Evolutionary conservation across 2,797 vertebrate genomes (phyloP), one percentile per base, ranked within the genome.

Genomic region (Phyllotis vaccarum): DNA sequence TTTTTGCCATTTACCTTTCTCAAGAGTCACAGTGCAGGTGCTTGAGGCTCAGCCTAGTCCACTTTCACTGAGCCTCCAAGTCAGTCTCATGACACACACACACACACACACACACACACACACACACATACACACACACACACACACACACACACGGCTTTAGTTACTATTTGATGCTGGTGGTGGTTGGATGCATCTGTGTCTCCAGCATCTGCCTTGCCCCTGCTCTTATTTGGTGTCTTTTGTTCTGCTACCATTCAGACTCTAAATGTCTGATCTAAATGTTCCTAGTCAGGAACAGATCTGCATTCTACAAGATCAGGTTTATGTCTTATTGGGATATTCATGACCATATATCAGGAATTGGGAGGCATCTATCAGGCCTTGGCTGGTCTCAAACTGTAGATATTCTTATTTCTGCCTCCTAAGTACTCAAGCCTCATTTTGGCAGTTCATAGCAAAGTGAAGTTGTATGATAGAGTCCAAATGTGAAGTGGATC

Each of bases 51-150:
- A 49, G 37, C 34, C 8, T 31, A 0, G 34, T 31, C 46, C 24
- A 2, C n/a, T 87, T 5, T 72, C 8, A 1, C 12, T 1, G 0
- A 62, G 13, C 24, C 14, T 19, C 54, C 0, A 10, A 37, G 52
- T 68, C 49, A 49, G 9, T 37, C 54, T 58, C 29, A 0, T 2
- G 58, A n/a, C n/a, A n/a, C n/a, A n/a, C n/a, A n/a, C n/a, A n/a
- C n/a, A n/a, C n/a, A n/a, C n/a, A n/a, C n/a, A n/a, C n/a, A n/a
- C n/a, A n/a, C n/a, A n/a, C n/a, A n/a, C n/a, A n/a, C n/a, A n/a
- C n/a, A n/a, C n/a, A n/a, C n/a, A n/a, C n/a, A n/a, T n/a, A n/a
- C n/a, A n/a, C n/a, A n/a, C n/a, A n/a, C n/a, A n/a, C n/a, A n/a
- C n/a, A n/a, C n/a, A n/a, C n/a, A n/a, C 2, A n/a, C 7, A 58